Conservation (phyloP, 2,113 vertebrate species). For the Nestor notabilis region DNA sequence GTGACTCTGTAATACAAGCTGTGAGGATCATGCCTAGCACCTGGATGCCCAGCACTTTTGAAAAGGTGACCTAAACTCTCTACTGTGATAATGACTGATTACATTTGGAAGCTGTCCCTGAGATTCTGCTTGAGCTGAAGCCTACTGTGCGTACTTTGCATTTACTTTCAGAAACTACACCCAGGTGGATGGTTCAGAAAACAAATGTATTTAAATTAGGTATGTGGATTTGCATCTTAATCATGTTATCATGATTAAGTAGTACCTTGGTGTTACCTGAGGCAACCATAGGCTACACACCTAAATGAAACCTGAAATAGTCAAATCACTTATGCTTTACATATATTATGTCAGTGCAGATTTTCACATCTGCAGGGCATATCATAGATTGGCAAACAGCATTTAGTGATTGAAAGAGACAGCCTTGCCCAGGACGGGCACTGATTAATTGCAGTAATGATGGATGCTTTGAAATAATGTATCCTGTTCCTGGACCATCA, state of each 20-base stretch:
- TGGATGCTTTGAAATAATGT: conserved; percentile 12
- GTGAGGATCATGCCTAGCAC: not conserved
- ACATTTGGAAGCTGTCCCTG: conserved; percentile 15
- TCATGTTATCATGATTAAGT: conserved; percentile 58
- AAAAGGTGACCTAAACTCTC: conserved; percentile 20
- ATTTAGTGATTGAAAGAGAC: conserved; percentile 41
- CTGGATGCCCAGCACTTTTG: not conserved
- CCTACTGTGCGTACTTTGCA: conserved; percentile 27
- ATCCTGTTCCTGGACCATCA: not conserved
- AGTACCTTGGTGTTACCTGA: conserved; percentile 34
- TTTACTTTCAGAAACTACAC: conserved; percentile 51
- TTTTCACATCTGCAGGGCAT: conserved; percentile 65
- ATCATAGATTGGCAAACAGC: not conserved
- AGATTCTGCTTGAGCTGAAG: conserved; percentile 23
- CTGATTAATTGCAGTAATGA: not conserved
- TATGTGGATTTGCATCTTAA: conserved; percentile 55
- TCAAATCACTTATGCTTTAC: conserved; percentile 44
- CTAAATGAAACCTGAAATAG: conserved; percentile 47
- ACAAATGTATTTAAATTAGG: conserved; percentile 53
- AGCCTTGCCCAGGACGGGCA: not conserved
- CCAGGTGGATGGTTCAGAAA: conserved; percentile 45
- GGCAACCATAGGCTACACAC: conserved; percentile 52
- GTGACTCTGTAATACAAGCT: not conserved
- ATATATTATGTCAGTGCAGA: conserved; percentile 29
- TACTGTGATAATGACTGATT: not conserved